Conservation (phyloP, 2,888 invertebrate genomes). For the Agrilus cyanescens region DNA sequence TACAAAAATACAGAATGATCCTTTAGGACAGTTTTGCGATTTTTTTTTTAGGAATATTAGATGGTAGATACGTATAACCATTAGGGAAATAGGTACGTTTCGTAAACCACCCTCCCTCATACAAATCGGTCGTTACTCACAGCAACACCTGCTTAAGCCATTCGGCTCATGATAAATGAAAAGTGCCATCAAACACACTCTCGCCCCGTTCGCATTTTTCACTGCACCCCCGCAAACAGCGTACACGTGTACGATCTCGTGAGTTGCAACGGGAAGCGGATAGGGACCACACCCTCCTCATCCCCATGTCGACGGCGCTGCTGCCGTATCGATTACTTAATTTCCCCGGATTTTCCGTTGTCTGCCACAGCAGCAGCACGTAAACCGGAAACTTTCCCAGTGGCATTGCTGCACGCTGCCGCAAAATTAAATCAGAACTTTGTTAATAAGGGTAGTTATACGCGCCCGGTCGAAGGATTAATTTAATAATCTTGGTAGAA, state of each 20-base stretch:
- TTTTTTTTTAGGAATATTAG: neutral
- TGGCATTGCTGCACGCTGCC: too few species aligned
- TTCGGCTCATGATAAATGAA: conserved; percentile 16
- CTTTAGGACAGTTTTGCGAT: neutral
- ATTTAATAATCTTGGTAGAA: too few species aligned
- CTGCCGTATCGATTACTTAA: too few species aligned
- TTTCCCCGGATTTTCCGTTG: too few species aligned
- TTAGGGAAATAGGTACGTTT: neutral
- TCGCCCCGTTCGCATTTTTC: conserved; percentile 13
- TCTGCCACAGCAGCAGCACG: too few species aligned
- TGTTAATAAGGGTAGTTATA: too few species aligned
- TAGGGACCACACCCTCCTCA: neutral
- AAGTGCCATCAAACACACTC: conserved; percentile 18
- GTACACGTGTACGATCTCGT: neutral
- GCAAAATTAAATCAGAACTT: too few species aligned
- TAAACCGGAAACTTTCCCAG: too few species aligned
- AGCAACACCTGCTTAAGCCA: conserved; percentile 14
- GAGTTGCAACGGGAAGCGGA: neutral
- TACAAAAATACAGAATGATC: neutral
- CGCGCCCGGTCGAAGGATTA: too few species aligned
- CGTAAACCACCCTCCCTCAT: conserved; percentile 6
- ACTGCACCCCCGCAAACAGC: conserved; percentile 9
- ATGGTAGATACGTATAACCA: neutral
- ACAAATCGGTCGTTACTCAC: conserved; percentile 17
- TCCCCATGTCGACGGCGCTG: too few species aligned